Base-by-base conservation (phyloP, 2,888 invertebrate species). In the Ormyrus labotus region DNA sequence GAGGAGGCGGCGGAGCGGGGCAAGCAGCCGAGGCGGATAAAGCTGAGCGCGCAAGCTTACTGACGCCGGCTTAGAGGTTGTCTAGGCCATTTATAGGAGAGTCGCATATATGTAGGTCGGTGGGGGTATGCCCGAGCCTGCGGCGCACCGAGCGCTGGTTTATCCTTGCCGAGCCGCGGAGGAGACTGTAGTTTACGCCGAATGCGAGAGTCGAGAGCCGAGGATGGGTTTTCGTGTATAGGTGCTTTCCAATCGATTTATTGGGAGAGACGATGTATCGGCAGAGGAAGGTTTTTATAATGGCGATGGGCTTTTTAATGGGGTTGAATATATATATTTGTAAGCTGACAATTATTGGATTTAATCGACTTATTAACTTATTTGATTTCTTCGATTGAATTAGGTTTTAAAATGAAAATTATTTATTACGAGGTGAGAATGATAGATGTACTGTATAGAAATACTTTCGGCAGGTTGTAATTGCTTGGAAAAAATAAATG, bases 1-100 rank as follows among this genome's bases (percentile, higher is more conserved):
- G 3, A 34, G 10, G 10, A 48, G 9, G 34, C 34, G 51, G 67
- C 34, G 47, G 10, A 19, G n/a, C 5, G 11, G 2, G 9, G 34
- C 64, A 64, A 5, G 34, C 64, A 64, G 57, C 48, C 57, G 69
- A 64, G 60, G 64, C 60, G 77, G 63, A 64, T 69, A 65, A 61
- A 67, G 71, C 13, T 50, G 61, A 67, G 71, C 50, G 75, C 64
- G 76, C 69, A 50, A 77, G 69, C 79, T 80, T 84, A 88, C 88
- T 89, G 87, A 84, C 86, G 86, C 84, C 83, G 83, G 86, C 83
- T 87, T 87, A 86, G 87, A 87, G 86, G 86, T 87, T 87, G 87
- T 86, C 88, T 87, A 88, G 87, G 86, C 87, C 89, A 90, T 90
- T 90, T 90, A 90, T 90, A 90, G 87, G 87, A 86, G 86, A 85